Percentiles rank a stretch among this genome's conserved stretches.
Evolutionary conservation across 2,888 invertebrate species (phyloP).

Genomic region (Brachyopa scutellaris): DNA sequence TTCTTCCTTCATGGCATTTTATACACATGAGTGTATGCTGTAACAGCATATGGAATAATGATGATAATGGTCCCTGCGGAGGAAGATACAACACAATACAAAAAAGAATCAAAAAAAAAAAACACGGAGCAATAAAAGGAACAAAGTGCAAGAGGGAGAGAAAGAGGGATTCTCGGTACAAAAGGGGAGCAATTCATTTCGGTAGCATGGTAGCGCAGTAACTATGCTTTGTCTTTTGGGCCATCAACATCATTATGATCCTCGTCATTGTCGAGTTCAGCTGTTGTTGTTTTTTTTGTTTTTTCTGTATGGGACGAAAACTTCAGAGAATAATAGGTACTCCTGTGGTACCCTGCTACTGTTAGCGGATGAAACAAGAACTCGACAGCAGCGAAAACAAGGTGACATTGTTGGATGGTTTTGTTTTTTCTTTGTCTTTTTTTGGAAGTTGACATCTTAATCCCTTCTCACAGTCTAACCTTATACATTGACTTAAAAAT

Average conservation of each 20-base stretch:
- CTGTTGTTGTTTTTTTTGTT: no score
- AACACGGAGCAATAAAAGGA: slow-evolving; percentile 9
- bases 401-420: no score
- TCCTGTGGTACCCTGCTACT: no score
- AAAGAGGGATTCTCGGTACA: not conserved
- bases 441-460: no score
- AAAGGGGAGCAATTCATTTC: slow-evolving; percentile 54
- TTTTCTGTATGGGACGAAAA: no score
- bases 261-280: slow-evolving; percentile 43
- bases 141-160: slow-evolving; percentile 23
- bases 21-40: slow-evolving; percentile 40
- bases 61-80: slow-evolving; percentile 66
- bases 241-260: slow-evolving; percentile 58
- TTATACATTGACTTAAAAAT: no score
- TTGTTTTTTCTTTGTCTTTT: no score
- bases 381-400: no score
- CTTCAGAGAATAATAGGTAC: no score
- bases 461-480: no score
- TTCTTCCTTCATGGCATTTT: slow-evolving; percentile 33
- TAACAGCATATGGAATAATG: slow-evolving; percentile 66
- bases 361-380: no score
- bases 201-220: slow-evolving; percentile 54
- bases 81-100: slow-evolving; percentile 52
- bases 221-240: slow-evolving; percentile 39
- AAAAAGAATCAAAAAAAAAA: slow-evolving; percentile 32